A percentile compares a stretch with the other conserved stretches of the same genome.
Evolutionary conservation across 2,888 invertebrate genomes (phyloP).

Genomic region (Pristionchus arcanus): DNA sequence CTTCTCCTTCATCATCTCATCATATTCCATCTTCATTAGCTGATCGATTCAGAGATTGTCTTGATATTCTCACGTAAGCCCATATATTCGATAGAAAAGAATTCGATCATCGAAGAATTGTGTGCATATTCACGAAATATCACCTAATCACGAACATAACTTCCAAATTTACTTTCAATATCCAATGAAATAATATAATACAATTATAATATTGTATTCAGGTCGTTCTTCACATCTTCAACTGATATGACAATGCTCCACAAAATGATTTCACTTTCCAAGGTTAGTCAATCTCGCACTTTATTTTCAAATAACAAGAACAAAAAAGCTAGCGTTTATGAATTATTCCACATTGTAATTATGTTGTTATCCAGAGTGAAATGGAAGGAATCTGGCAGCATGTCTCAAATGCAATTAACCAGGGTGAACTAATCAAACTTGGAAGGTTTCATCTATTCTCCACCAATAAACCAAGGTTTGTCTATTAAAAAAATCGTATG

Average conservation of each 20-base stretch:
- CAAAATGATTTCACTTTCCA: slow-evolving; percentile 22
- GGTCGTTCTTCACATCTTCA: slow-evolving; percentile 34
- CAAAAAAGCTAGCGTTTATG: no score
- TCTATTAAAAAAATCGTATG: background rate
- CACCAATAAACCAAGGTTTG: slow-evolving; percentile 55
- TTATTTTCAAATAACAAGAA: no score
- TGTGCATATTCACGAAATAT: background rate
- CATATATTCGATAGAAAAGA: background rate
- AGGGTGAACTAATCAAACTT: slow-evolving; percentile 64
- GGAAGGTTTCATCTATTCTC: slow-evolving; percentile 62
- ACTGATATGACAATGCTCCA: slow-evolving; percentile 15
- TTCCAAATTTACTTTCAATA: background rate
- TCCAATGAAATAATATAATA: no score
- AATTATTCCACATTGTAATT: no score
- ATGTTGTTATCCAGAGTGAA: slow-evolving; percentile 48
- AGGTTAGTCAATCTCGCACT: background rate
- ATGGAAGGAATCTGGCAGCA: slow-evolving; percentile 63
- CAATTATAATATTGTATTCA: no score
- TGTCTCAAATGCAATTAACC: slow-evolving; percentile 66
- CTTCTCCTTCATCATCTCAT: background rate
- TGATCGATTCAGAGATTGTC: slow-evolving; percentile 51
- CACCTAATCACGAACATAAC: background rate
- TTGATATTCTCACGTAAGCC: background rate
- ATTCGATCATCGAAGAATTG: background rate
- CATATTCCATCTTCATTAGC: background rate